Evolutionary conservation across 2,888 invertebrate genomes (phyloP).

Genomic region (Phymatocera aterrima): DNA sequence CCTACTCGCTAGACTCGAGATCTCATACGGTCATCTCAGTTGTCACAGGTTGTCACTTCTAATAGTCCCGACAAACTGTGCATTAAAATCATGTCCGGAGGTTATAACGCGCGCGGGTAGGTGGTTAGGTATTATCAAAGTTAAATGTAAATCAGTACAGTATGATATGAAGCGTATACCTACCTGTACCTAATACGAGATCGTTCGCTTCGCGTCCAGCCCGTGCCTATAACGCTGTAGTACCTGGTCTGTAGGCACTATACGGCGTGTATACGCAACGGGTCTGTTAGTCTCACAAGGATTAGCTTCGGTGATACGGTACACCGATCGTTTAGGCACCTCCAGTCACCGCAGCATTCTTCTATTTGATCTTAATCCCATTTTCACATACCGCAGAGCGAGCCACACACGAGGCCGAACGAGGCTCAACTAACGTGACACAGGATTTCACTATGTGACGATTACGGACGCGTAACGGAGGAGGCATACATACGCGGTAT

Average conservation of each 20-base stretch:
- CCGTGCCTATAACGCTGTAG: no score
- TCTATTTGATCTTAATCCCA: background rate
- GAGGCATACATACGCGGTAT: no score
- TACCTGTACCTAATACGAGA: no score
- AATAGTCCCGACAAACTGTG: constrained; percentile 53
- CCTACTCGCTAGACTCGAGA: background rate
- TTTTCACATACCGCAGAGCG: background rate
- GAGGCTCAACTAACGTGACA: background rate
- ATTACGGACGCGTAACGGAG: no score
- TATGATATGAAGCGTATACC: no score
- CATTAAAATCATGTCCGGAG: constrained; percentile 50
- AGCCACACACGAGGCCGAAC: background rate
- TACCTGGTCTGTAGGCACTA: no score
- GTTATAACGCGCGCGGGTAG: background rate
- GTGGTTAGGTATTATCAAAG: no score
- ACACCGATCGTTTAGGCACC: background rate
- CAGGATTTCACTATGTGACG: background rate
- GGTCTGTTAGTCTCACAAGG: background rate
- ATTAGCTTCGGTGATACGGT: background rate
- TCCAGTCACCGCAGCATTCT: background rate
- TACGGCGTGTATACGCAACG: background rate
- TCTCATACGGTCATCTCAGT: constrained; percentile 14
- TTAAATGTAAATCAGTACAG: no score
- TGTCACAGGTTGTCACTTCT: constrained; percentile 48
- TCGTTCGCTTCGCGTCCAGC: no score